phyloP scores from a whole-genome alignment of 2,888 invertebrate genomes.

The Phrixothrix hirtus region DNA sequence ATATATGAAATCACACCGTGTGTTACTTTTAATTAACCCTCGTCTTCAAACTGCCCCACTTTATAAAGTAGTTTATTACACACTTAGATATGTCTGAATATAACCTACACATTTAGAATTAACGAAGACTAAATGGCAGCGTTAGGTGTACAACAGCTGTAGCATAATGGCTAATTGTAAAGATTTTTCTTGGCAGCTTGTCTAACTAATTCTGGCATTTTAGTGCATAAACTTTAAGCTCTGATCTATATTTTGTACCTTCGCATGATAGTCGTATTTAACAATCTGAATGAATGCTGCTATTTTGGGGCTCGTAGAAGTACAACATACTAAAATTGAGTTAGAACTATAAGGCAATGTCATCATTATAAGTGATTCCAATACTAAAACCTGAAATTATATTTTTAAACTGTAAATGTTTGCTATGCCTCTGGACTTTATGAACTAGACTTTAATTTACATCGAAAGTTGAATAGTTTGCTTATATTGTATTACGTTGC shows the following conservation, averaged over 20 bases:
- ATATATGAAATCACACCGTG: no score
- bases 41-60: not conserved
- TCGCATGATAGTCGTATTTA: conserved; percentile 4
- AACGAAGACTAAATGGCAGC: conserved; percentile 13
- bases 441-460: conserved; percentile 31
- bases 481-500: conserved; percentile 26
- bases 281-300: conserved; percentile 10
- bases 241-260: conserved; percentile 1
- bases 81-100: not conserved
- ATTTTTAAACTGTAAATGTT: conserved; percentile 22
- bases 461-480: conserved; percentile 31
- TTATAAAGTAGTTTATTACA: not conserved
- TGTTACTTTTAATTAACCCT: not conserved
- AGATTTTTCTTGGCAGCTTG: conserved; percentile 16
- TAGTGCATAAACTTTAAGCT: conserved; percentile 16
- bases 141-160: conserved; percentile 18
- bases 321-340: not conserved
- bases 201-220: conserved; percentile 15
- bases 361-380: conserved; percentile 11
- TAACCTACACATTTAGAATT: conserved; percentile 5
- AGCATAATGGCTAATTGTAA: conserved; percentile 20
- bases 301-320: not conserved
- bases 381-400: conserved; percentile 19
- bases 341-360: not conserved
- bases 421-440: conserved; percentile 25